These are phyloP conservation scores for Limnephilus lunatus DNA, from an alignment of 2,888 invertebrate species.

Conservation along the genomic window DNA sequence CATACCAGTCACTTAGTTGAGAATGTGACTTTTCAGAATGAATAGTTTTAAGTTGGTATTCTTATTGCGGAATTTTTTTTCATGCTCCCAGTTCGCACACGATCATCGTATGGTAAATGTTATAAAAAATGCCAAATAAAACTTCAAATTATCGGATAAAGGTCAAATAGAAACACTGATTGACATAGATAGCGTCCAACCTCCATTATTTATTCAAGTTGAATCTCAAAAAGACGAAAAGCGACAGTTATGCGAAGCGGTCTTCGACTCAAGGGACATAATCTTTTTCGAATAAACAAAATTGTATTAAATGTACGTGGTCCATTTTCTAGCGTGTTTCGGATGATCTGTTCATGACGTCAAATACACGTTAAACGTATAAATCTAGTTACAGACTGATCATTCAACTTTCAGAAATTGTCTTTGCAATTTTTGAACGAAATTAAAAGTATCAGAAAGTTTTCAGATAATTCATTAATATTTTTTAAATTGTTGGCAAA, in stretches of 20 bases:
- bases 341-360: background rate
- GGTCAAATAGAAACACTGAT: background rate
- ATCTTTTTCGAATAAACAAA: background rate
- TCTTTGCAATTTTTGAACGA: too few species aligned
- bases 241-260: background rate
- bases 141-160: background rate
- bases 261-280: background rate
- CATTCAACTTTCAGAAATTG: too few species aligned
- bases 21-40: too few species aligned
- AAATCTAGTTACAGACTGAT: too few species aligned
- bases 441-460: too few species aligned
- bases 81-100: too few species aligned
- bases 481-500: background rate
- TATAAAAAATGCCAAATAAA: background rate
- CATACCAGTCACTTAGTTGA: too few species aligned
- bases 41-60: too few species aligned
- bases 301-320: background rate
- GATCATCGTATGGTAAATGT: background rate
- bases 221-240: background rate
- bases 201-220: background rate
- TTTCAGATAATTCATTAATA: background rate
- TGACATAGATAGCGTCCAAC: background rate
- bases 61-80: too few species aligned
- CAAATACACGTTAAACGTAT: background rate
- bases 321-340: background rate